Evolutionary conservation across 2,888 invertebrate species (phyloP), one percentile per base, ranked within the genome.

Genomic region (Cheilosia scutellata): DNA sequence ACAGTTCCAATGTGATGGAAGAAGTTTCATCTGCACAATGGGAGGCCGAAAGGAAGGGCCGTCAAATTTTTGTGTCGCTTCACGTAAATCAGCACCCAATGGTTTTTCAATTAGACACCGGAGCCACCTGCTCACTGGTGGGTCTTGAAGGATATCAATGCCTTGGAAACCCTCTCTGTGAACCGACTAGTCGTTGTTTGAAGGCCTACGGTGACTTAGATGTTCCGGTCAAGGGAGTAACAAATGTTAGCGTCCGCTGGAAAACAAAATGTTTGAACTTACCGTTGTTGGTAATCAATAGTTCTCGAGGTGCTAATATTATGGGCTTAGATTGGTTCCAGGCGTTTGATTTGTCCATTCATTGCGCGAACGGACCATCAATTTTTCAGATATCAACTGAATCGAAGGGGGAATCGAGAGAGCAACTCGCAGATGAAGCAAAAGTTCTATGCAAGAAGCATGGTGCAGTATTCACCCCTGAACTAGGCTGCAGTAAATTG

Each of bases 301-400:
- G n/a, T n/a, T n/a, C n/a, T n/a, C n/a, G n/a, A n/a, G n/a, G n/a
- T n/a, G n/a, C n/a, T n/a, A n/a, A n/a, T n/a, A n/a, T n/a, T n/a
- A n/a, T n/a, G n/a, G n/a, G n/a, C n/a, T n/a, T 71, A 4, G 71
- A 71, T 16, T 71, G 58, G 58, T 49, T 71, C n/a, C 31, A 58
- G 9, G 49, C 58, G 7, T 40, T 71, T 11, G 31, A 11, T 58
- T 60, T 44, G 2, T 16, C 42, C 25, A 47, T 58, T 4, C 13
- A 47, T 49, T 60, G 3, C 20, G 16, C 27, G 5, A 51, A 49
- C 5, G 27, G 27, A 4, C 49, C 58, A 49, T 1, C n/a, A 11
- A n/a, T 57, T 5, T 27, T 47, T 2, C 58, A 40, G 16, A 40
- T 71, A 13, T 29, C n/a, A n/a, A n/a, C n/a, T n/a, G n/a, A n/a